A percentile compares a stretch with the other conserved stretches of the same genome.
Conservation (phyloP, 2,797 vertebrate species). For the Crocodylus rhombifer region DNA sequence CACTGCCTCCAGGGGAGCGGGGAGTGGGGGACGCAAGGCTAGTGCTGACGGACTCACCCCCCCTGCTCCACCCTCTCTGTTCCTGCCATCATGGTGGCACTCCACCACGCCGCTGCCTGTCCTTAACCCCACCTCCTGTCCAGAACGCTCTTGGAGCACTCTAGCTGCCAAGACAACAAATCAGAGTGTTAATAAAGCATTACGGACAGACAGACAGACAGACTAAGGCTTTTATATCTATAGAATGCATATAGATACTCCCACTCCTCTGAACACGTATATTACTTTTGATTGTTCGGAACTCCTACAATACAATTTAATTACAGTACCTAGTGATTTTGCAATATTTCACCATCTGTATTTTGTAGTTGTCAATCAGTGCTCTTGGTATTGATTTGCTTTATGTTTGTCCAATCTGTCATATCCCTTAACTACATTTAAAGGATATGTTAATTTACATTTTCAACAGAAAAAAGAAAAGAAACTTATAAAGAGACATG, state of each 20-base stretch:
- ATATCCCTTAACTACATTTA: background rate
- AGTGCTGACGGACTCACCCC: too few species aligned
- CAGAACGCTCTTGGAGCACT: too few species aligned
- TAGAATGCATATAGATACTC: background rate
- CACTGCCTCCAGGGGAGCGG: too few species aligned
- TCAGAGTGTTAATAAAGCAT: too few species aligned
- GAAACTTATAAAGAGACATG: background rate
- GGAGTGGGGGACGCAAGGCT: too few species aligned
- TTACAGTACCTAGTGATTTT: background rate
- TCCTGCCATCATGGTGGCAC: too few species aligned
- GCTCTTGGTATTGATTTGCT: background rate
- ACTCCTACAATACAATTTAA: background rate
- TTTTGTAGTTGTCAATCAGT: background rate
- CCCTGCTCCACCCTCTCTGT: too few species aligned
- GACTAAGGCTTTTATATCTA: too few species aligned
- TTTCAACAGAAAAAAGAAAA: background rate
- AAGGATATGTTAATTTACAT: background rate
- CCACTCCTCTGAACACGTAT: background rate
- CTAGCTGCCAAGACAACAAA: too few species aligned
- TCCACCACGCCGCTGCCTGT: too few species aligned
- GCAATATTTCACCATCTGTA: background rate
- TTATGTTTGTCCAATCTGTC: background rate
- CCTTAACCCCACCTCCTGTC: too few species aligned
- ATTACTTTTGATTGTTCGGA: background rate
- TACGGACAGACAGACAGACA: too few species aligned